Evolutionary conservation across 2,888 invertebrate genomes (phyloP).

Genomic region (Branchipolynoe longqiensis): DNA sequence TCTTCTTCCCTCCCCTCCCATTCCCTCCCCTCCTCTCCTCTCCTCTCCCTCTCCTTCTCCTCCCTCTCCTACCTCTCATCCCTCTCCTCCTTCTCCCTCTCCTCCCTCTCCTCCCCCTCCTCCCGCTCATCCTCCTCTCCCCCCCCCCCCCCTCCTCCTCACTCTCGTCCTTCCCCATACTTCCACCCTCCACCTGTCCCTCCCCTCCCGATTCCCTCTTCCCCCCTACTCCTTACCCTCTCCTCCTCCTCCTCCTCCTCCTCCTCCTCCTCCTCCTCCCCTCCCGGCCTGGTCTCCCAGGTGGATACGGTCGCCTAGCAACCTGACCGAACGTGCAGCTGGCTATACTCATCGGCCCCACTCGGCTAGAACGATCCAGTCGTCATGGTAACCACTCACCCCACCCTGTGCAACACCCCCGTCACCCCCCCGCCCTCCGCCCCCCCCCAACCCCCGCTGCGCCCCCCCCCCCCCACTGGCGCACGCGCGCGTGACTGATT

Average conservation of each 20-base stretch:
- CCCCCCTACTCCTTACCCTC: too few species aligned
- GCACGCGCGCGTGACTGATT: conserved; percentile 49
- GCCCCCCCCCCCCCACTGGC: conserved; percentile 4
- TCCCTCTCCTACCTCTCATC: too few species aligned
- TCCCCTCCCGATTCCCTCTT: too few species aligned
- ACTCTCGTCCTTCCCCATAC: too few species aligned
- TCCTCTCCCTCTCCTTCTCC: too few species aligned
- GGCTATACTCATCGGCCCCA: background rate
- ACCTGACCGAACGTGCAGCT: conserved; percentile 4
- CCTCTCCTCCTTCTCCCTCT: too few species aligned
- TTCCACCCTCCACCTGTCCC: background rate
- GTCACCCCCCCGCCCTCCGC: background rate
- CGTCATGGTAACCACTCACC: background rate
- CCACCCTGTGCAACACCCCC: background rate
- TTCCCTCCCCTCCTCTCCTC: too few species aligned
- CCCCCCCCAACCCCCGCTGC: background rate
- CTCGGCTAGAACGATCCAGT: conserved; percentile 20
- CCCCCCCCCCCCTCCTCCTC: too few species aligned
- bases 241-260: background rate
- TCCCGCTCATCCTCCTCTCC: too few species aligned
- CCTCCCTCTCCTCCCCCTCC: too few species aligned
- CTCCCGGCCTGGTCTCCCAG: background rate
- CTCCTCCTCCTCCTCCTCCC: background rate
- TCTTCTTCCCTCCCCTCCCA: too few species aligned
- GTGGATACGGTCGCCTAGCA: conserved; percentile 42